Conservation (phyloP, 2,888 invertebrate species). For the Euzophera pinguis region DNA sequence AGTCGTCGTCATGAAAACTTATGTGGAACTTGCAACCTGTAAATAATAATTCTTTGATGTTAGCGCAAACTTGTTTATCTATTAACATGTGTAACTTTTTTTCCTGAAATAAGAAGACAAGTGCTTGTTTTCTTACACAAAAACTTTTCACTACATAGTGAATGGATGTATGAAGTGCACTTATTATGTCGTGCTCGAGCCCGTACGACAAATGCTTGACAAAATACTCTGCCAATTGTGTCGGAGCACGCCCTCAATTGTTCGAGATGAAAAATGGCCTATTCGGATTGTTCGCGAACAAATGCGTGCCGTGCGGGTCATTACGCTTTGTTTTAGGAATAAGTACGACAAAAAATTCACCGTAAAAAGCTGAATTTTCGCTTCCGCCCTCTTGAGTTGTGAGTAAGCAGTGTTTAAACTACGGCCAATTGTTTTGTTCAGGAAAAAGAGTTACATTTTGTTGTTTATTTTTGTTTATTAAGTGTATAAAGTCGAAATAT, state of each 20-base stretch:
- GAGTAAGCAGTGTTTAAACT: constrained; percentile 56
- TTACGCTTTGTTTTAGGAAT: constrained; percentile 77
- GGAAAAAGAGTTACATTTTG: constrained; percentile 37
- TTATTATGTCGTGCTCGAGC: constrained; percentile 57
- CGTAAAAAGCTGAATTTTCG: constrained; percentile 62
- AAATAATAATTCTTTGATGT: too few species aligned
- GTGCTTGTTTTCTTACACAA: constrained; percentile 23
- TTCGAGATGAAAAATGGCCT: constrained; percentile 78
- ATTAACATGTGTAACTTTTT: not conserved
- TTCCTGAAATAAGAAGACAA: not conserved
- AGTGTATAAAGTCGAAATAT: not conserved
- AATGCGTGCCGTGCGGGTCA: constrained; percentile 77
- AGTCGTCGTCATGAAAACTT: too few species aligned
- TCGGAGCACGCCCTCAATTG: constrained; percentile 75
- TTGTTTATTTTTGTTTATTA: not conserved
- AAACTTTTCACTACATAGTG: constrained; percentile 19
- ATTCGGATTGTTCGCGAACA: constrained; percentile 77
- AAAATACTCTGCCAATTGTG: constrained; percentile 78
- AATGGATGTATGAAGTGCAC: constrained; percentile 58
- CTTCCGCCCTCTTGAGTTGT: constrained; percentile 61
- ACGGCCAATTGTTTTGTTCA: constrained; percentile 58
- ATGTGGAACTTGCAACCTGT: too few species aligned
- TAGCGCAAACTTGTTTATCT: not conserved
- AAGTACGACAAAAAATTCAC: constrained; percentile 71
- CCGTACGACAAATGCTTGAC: constrained; percentile 74